Percentiles rank a stretch among this genome's conserved stretches.
Conservation (phyloP, 2,113 vertebrate species). For the Cichladusa arquata region DNA sequence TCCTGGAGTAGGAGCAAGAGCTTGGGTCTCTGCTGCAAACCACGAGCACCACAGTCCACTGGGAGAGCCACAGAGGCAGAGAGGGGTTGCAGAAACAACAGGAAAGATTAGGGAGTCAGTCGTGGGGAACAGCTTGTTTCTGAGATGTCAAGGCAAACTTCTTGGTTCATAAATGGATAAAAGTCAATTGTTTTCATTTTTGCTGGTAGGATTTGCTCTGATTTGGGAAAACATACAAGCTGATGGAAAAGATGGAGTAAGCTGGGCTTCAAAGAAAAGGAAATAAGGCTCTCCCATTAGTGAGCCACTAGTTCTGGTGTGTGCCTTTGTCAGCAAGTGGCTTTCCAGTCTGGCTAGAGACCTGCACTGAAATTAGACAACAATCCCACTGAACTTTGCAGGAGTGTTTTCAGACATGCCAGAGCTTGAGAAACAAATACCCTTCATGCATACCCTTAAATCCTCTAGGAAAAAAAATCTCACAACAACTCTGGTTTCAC, state of each 20-base stretch:
- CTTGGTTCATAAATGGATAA: not conserved
- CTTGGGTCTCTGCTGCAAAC: not conserved
- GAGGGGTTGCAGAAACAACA: not conserved
- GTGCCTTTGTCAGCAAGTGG: not conserved
- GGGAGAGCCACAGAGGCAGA: not conserved
- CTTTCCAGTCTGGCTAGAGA: not conserved
- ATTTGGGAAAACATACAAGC: not conserved
- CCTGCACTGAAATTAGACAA: slow-evolving; percentile 18
- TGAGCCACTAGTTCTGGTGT: not conserved
- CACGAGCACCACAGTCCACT: not conserved
- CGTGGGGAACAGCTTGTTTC: not conserved
- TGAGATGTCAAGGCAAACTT: not conserved
- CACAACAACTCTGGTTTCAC: not conserved
- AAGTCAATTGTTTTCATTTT: not conserved
- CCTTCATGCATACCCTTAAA: not conserved
- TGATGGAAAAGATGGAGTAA: not conserved
- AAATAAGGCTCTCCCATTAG: not conserved
- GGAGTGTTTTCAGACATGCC: slow-evolving; percentile 1
- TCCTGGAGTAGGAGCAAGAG: not conserved
- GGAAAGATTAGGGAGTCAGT: not conserved
- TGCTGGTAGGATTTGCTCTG: not conserved
- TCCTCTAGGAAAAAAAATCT: not conserved
- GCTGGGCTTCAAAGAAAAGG: not conserved
- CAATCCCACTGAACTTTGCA: slow-evolving; percentile 18
- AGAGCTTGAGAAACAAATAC: slow-evolving; percentile 12